Evolutionary conservation across 2,888 invertebrate species (phyloP).

Genomic region (Boloria euphrosyne): DNA sequence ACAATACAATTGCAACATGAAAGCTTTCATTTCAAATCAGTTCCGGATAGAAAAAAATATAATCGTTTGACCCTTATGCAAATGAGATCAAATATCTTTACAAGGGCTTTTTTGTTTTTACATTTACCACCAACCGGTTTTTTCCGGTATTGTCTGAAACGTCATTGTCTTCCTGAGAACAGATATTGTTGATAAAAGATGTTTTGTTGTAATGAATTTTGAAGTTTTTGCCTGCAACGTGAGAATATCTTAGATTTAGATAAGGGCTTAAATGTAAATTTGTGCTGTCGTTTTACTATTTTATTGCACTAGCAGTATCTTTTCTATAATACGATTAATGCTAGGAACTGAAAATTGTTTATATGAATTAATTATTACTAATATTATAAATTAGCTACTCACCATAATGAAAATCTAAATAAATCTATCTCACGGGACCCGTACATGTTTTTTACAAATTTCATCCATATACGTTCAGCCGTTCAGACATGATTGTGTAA

Average conservation of each 20-base stretch:
- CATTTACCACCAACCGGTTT: constrained; percentile 45
- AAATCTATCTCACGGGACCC: no score
- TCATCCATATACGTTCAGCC: no score
- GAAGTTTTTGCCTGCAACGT: constrained; percentile 38
- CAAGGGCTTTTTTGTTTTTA: constrained; percentile 55
- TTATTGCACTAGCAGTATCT: constrained; percentile 11
- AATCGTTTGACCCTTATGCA: constrained; percentile 49
- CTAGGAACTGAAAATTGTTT: not conserved
- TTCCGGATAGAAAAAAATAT: constrained; percentile 20
- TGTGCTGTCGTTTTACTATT: constrained; percentile 22
- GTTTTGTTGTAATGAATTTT: constrained; percentile 46
- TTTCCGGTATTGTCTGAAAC: constrained; percentile 29
- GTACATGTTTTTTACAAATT: no score
- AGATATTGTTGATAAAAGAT: constrained; percentile 50
- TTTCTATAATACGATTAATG: not conserved
- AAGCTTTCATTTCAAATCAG: constrained; percentile 27
- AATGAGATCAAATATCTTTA: constrained; percentile 49
- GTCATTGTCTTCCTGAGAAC: constrained; percentile 55
- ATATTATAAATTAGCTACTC: no score
- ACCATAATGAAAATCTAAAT: no score
- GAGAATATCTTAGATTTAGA: constrained; percentile 32
- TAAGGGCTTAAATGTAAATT: constrained; percentile 20
- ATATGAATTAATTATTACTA: not conserved
- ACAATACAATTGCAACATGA: constrained; percentile 28
- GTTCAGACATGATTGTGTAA: no score